These are phyloP conservation scores for Danio kyathit DNA, from an alignment of 2,797 vertebrate genomes.

Conservation along the genomic window DNA sequence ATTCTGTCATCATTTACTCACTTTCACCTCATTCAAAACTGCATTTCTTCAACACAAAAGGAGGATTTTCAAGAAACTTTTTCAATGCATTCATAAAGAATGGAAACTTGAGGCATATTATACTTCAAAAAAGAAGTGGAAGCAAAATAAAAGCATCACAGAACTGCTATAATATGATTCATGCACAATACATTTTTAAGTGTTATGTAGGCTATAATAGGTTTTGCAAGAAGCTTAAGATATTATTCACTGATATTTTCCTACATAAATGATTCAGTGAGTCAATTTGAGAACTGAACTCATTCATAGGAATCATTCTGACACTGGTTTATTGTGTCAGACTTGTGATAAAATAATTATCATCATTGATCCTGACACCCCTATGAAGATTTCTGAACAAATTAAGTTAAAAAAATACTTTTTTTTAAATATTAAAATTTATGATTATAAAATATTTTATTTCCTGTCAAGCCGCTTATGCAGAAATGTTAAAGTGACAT, in stretches of 20 bases:
- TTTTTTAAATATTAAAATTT: too few species aligned
- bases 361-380: too few species aligned
- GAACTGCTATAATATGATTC: not conserved
- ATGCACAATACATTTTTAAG: not conserved
- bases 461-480: too few species aligned
- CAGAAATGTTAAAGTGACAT: too few species aligned
- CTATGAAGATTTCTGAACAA: too few species aligned
- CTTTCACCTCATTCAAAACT: not conserved
- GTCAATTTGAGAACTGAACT: not conserved
- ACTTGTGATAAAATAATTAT: too few species aligned
- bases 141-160: not conserved
- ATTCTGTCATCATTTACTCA: not conserved
- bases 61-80: slow-evolving; percentile 6
- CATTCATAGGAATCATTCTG: not conserved
- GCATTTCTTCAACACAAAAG: not conserved
- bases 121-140: not conserved
- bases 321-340: too few species aligned
- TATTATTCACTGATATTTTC: not conserved
- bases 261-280: not conserved
- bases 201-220: not conserved
- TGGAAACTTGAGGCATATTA: not conserved
- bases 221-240: too few species aligned
- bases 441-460: too few species aligned
- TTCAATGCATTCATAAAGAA: not conserved
- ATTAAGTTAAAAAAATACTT: too few species aligned